Base-by-base conservation (phyloP, 2,888 invertebrate genomes). In the Molorchus minor region DNA sequence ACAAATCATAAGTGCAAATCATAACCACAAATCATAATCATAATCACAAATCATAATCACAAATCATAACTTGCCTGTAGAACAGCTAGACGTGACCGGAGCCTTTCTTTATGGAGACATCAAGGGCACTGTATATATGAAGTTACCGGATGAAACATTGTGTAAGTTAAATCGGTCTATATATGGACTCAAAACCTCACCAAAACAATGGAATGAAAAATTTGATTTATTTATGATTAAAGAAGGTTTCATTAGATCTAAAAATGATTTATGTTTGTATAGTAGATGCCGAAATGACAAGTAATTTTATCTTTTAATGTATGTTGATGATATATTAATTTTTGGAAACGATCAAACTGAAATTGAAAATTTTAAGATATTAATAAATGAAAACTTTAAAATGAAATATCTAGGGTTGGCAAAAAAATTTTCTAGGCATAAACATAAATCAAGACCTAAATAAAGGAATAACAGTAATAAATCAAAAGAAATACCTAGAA, bases 101-200 rank as follows among this genome's bases (percentile, higher is more conserved):
- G 69, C 69, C 10, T 69, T 68, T 56, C 36, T 68, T 21, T 61
- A 69, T 54, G 61, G 66, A 16, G 51, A 58, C n/a, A 64, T 68
- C 12, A 57, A 61, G 4, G 68, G 65, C 36, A 36, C 52, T 17
- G 66, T 67, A 15, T 68, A 56, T 51, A 56, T 64, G 41, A 49
- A 41, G 30, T 38, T 54, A 44, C 68, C 66, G 8, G 56, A 67
- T 46, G 67, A 61, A 16, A 20, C 55, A 17, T 16, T 56, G 7
- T 58, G 53, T 15, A 68, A 64, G 62, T 52, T 67, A 29, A 61
- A 47, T 40, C 66, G 58, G 43, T 54, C 65, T 5, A 16, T 66
- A 7, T 64, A 66, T 54, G 61, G 67, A 4, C 40, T 64, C 8
- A 62, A 62, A 29, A 55, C 59, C 38, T 62, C 62, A 36, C 62